Evolutionary conservation across 1,140 invertebrate species (phyloP).

Genomic region (Sesamia nonagrioides): DNA sequence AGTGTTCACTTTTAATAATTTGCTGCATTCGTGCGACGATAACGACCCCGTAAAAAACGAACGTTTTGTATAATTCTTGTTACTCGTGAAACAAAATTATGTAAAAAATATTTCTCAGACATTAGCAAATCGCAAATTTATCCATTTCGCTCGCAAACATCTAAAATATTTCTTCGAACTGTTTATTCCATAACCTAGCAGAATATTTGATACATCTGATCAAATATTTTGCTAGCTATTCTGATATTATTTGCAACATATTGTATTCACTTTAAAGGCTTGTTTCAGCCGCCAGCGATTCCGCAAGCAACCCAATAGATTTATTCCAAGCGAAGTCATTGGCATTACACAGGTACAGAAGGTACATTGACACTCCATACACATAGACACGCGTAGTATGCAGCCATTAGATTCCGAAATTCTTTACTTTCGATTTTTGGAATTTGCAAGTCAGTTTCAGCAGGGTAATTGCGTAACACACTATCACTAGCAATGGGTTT

Average conservation of each 20-base stretch:
- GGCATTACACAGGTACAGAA: too few species aligned
- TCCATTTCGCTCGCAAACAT: not conserved
- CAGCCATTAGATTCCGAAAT: too few species aligned
- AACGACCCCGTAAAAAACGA: too few species aligned
- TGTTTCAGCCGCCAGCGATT: constrained; percentile 39
- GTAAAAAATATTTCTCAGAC: not conserved
- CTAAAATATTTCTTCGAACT: not conserved
- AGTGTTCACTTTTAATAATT: too few species aligned
- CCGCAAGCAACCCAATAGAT: constrained; percentile 49
- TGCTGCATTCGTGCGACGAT: too few species aligned
- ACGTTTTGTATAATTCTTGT: too few species aligned
- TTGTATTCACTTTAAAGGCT: constrained; percentile 32
- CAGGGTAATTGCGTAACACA: too few species aligned
- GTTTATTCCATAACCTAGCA: not conserved
- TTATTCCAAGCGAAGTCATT: constrained; percentile 19
- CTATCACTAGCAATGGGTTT: too few species aligned
- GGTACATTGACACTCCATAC: too few species aligned
- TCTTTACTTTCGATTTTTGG: too few species aligned
- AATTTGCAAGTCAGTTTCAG: too few species aligned
- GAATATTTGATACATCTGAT: not conserved
- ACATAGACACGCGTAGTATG: too few species aligned
- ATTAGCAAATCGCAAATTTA: not conserved
- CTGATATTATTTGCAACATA: constrained; percentile 45
- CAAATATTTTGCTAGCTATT: not conserved
- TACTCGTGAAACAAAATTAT: not conserved